phyloP scores from a whole-genome alignment of 2,113 vertebrate species.

The Rhegmatorhina hoffmannsi region DNA sequence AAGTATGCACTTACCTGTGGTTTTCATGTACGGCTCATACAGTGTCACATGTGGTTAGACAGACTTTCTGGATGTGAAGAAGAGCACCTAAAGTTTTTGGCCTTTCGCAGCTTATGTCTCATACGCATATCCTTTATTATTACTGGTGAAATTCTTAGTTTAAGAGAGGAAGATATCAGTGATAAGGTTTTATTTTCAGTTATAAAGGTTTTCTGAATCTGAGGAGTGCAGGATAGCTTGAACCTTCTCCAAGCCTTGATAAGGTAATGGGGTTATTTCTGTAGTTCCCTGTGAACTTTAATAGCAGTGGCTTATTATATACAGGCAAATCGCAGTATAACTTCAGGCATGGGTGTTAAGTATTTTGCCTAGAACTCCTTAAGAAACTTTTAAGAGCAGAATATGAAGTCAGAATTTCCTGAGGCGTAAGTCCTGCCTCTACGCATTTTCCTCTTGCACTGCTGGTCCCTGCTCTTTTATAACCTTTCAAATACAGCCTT shows the following conservation, averaged over 20 bases:
- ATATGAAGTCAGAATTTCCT: background rate
- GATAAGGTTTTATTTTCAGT: background rate
- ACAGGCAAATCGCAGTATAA: background rate
- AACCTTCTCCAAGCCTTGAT: background rate
- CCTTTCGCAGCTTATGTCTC: background rate
- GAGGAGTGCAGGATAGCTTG: background rate
- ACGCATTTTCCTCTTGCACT: background rate
- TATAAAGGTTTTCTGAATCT: background rate
- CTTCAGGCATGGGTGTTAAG: background rate
- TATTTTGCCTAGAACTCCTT: background rate
- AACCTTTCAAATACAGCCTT: background rate
- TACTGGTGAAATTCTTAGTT: background rate
- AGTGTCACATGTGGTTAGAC: rapidly evolving
- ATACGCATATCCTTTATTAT: background rate
- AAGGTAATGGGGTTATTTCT: background rate
- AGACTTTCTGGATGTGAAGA: background rate
- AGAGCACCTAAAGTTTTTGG: background rate
- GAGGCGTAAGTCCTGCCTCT: background rate
- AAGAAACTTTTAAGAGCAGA: background rate
- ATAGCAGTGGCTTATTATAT: background rate
- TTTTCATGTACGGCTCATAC: rapidly evolving
- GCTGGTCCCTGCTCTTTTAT: background rate
- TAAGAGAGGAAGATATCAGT: background rate
- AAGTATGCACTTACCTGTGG: background rate
- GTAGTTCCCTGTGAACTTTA: background rate